These are phyloP conservation scores for Pseudocheirus occidentalis DNA, from an alignment of 2,797 vertebrate species.

Conservation along the genomic window DNA sequence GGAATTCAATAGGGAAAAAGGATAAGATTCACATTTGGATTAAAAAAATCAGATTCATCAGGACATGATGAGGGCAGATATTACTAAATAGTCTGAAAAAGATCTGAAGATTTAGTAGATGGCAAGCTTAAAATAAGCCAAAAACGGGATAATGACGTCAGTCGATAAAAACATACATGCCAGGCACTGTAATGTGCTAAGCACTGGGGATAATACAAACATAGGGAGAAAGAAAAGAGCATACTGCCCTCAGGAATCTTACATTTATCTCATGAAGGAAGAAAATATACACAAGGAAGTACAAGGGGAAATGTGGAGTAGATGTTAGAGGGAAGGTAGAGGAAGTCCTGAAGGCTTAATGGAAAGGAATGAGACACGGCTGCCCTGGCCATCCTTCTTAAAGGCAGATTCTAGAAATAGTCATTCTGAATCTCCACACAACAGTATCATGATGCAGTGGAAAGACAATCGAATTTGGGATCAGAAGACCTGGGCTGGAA, in stretches of 20 bases:
- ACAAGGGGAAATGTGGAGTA: not conserved
- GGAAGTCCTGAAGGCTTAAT: not conserved
- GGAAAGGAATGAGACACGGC: not conserved
- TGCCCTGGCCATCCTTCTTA: not conserved
- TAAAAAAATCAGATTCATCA: not conserved
- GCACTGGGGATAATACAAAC: not conserved
- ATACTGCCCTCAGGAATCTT: not conserved
- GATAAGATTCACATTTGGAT: not conserved
- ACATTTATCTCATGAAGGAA: not conserved
- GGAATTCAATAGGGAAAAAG: not conserved
- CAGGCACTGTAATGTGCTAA: not conserved
- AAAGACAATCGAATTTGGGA: not conserved
- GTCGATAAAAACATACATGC: not conserved
- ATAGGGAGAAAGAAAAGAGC: not conserved
- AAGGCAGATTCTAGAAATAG: not conserved
- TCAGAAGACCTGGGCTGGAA: not conserved
- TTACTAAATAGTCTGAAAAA: not conserved
- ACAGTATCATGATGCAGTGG: not conserved
- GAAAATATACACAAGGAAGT: not conserved
- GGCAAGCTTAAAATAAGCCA: not conserved
- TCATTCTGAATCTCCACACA: not conserved
- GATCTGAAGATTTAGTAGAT: not conserved
- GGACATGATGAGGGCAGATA: not conserved
- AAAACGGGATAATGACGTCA: not conserved
- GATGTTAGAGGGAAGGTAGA: not conserved